Evolutionary conservation across 1,140 invertebrate genomes (phyloP), one percentile per base, ranked within the genome.

Genomic region (Maniola jurtina): DNA sequence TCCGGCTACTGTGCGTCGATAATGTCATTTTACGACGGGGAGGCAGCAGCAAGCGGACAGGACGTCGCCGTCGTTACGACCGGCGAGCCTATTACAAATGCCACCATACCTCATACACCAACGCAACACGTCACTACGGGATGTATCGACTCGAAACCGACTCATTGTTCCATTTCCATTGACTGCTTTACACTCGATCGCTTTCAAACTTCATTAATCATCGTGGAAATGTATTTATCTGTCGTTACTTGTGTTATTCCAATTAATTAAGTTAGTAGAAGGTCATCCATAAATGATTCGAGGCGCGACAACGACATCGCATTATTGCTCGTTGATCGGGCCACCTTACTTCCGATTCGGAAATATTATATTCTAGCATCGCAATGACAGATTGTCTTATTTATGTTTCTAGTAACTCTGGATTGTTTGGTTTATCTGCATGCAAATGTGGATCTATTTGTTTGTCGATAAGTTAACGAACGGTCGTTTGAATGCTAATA

Each of bases 1-100:
- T 90, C 88, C 88, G 88, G 88, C 88, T 90, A 88, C 88, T 88
- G 88, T 88, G 80, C 80, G 80, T 90, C 86, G 85, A 88, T 90
- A 88, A 86, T 88, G 86, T 89, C 83, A 84, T 88, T 90, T 90
- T 90, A 90, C 85, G 88, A 88, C 78, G 84, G 76, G 81, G 80
- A 79, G 76, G 74, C 76, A 81, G 76, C 75, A 70, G 76, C 65
- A 70, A 78, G 83, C 84, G 84, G 84, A 88, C 86, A 90, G 88
- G 88, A 90, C 88, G 86, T 90, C 86, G 86, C 83, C 85, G 84
- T 88, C 88, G 88, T 90, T 87, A 90, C 83, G 86, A 88, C 85
- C 81, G 83, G 74, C 83, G 86, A 86, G 79, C 85, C 87, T 85
- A 89, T 87, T 88, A 89, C 85, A 88, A 80, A 88, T 89, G 81